phyloP scores from a whole-genome alignment of 2,113 vertebrate species.

The Hippopotamus amphibius region DNA sequence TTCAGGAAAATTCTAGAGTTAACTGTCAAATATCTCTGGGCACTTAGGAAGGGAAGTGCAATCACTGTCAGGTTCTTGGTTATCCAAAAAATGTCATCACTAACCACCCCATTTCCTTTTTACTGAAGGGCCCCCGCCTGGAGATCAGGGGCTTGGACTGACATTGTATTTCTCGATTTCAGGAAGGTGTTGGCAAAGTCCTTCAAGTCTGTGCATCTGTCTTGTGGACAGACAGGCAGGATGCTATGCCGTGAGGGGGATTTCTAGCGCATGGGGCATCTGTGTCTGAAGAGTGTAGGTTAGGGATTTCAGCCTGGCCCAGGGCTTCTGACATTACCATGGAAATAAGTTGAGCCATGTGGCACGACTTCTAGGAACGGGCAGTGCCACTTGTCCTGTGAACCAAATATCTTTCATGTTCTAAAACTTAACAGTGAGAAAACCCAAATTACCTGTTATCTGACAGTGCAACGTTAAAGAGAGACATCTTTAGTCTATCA shows the following conservation, averaged over 20 bases:
- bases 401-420: slow-evolving; percentile 3
- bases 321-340: not conserved
- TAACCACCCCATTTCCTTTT: not conserved
- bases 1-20: not conserved
- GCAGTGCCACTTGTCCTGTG: not conserved
- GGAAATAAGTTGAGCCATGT: not conserved
- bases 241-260: not conserved
- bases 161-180: not conserved
- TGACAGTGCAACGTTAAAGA: not conserved
- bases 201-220: not conserved
- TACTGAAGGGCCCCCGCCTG: not conserved
- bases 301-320: not conserved
- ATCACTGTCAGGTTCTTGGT: not conserved
- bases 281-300: not conserved
- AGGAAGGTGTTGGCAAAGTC: not conserved
- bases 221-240: not conserved
- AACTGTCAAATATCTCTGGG: not conserved
- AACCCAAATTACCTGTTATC: not conserved
- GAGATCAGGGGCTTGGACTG: not conserved
- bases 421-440: not conserved
- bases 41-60: not conserved
- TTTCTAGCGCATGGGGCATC: not conserved
- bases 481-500: not conserved
- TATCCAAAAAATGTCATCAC: not conserved
- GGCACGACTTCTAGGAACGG: not conserved